phyloP scores from a whole-genome alignment of 2,113 vertebrate species.

The Dendrocopos noguchii region DNA sequence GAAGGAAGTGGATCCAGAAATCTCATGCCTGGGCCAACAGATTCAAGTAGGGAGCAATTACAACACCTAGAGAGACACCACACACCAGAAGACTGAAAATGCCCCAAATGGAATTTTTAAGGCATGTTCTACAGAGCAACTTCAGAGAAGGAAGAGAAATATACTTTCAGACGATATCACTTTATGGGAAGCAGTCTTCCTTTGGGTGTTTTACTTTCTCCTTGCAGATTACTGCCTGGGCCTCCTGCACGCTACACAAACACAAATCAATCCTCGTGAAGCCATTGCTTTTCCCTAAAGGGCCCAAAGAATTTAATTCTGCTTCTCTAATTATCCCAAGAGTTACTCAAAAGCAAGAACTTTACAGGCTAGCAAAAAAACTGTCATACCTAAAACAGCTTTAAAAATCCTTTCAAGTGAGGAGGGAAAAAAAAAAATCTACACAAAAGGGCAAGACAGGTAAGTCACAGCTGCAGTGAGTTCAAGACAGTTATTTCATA shows the following conservation, averaged over 20 bases:
- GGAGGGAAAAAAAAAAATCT: background rate
- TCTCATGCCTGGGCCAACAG: background rate
- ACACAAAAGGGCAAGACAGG: background rate
- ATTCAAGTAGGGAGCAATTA: background rate
- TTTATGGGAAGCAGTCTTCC: constrained; percentile 7
- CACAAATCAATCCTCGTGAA: constrained; percentile 3
- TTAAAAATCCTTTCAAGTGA: background rate
- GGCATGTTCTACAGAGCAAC: background rate
- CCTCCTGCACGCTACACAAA: background rate
- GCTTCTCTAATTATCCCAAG: constrained; percentile 5
- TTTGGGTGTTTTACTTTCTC: background rate
- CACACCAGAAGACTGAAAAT: background rate
- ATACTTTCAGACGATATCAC: background rate
- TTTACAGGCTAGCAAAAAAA: background rate
- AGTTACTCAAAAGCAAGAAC: background rate
- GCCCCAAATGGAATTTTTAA: background rate
- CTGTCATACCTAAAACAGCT: background rate
- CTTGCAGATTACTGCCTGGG: background rate
- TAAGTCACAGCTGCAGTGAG: background rate
- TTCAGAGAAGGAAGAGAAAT: constrained; percentile 12
- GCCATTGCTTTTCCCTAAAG: background rate
- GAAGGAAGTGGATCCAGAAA: background rate
- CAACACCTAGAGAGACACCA: background rate
- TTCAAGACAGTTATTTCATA: background rate
- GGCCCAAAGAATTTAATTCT: background rate